A percentile compares a stretch with the other conserved stretches of the same genome.
Conservation (phyloP, 2,797 vertebrate species). For the Pampus argenteus region DNA sequence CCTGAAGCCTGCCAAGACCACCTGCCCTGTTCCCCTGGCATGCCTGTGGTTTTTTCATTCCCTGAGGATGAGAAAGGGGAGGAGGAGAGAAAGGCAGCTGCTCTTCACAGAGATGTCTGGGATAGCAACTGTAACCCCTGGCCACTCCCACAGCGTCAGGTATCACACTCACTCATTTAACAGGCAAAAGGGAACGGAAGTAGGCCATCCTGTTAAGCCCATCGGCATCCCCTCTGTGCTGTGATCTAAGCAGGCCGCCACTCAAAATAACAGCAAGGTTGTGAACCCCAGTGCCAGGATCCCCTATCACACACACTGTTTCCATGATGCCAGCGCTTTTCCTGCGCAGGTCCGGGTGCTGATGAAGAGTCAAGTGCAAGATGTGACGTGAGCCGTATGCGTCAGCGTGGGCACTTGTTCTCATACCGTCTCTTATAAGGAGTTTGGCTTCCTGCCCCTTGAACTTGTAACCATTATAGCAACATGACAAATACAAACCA, state of each 20-base stretch:
- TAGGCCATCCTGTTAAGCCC: conserved; percentile 79
- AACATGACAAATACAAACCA: conserved; percentile 47
- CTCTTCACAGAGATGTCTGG: conserved; percentile 77
- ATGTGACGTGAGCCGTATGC: conserved; percentile 53
- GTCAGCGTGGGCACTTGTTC: conserved; percentile 58
- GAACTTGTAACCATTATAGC: conserved; percentile 58
- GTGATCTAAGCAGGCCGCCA: conserved; percentile 76
- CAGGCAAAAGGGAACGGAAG: conserved; percentile 78
- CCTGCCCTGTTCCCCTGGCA: conserved; percentile 64
- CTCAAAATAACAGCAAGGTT: conserved; percentile 77
- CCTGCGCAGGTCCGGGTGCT: conserved; percentile 58
- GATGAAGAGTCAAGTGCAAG: conserved; percentile 54
- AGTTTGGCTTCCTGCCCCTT: conserved; percentile 43
- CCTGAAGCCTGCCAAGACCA: conserved; percentile 61
- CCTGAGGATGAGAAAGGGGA: conserved; percentile 52
- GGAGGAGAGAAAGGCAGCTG: conserved; percentile 71
- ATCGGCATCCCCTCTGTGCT: conserved; percentile 69
- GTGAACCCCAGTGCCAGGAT: conserved; percentile 61
- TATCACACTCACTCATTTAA: conserved; percentile 73
- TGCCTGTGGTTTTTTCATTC: conserved; percentile 73
- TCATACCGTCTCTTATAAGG: conserved; percentile 78
- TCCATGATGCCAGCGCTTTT: conserved; percentile 76
- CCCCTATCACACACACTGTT: conserved; percentile 68
- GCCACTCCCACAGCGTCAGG: conserved; percentile 72
- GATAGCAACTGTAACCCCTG: conserved; percentile 75